A percentile compares a stretch with the other conserved stretches of the same genome.
Conservation (phyloP, 1,140 invertebrate genomes). For the Ceratosolen fusciceps region DNA sequence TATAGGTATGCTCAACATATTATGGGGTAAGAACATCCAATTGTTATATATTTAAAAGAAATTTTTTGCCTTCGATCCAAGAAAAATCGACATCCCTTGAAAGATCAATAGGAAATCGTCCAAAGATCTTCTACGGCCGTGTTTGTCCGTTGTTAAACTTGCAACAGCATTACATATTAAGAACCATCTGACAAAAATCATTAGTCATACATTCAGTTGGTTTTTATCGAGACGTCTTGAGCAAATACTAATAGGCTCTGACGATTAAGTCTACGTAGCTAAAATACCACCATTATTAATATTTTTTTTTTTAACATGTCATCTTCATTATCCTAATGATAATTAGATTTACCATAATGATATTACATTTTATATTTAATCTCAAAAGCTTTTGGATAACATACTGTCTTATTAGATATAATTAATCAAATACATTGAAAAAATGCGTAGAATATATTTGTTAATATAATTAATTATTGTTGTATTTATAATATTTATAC, state of each 20-base stretch:
- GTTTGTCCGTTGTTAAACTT: constrained; percentile 31
- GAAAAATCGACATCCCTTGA: neutral
- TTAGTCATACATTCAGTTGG: neutral
- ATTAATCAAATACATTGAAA: too few species aligned
- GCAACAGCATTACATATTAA: neutral
- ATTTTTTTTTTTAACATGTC: neutral
- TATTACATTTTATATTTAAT: too few species aligned
- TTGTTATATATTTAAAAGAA: neutral
- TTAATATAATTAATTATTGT: too few species aligned
- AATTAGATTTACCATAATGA: neutral
- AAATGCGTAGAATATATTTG: too few species aligned
- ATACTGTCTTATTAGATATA: too few species aligned
- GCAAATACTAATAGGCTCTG: neutral
- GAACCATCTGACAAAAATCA: constrained; percentile 24
- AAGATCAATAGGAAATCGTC: constrained; percentile 7
- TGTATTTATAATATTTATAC: too few species aligned
- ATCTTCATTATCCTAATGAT: constrained; percentile 9
- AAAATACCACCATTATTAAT: neutral
- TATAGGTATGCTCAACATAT: too few species aligned
- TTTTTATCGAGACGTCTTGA: neutral
- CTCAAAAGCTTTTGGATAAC: too few species aligned
- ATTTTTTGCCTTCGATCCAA: neutral
- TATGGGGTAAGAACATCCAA: too few species aligned
- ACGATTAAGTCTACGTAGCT: neutral
- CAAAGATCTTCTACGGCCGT: neutral